These are phyloP conservation scores for Empidonax traillii DNA, from an alignment of 2,113 vertebrate species.

Conservation along the genomic window DNA sequence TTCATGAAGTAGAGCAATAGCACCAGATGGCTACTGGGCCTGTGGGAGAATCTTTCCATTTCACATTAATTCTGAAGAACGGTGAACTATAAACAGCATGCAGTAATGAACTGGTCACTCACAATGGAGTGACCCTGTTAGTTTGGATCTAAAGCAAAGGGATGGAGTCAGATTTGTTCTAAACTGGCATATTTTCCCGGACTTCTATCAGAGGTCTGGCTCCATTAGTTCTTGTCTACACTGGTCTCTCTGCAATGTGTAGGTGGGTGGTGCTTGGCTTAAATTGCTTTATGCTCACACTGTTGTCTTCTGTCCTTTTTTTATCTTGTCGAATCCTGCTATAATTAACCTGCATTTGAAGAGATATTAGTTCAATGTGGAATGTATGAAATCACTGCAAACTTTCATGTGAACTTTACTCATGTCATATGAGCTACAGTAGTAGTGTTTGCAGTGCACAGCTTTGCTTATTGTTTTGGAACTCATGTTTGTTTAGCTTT, in stretches of 20 bases:
- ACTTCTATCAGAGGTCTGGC: neutral
- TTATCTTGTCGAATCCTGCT: neutral
- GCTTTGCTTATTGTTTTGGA: neutral
- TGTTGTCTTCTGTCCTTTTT: neutral
- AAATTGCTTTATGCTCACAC: neutral
- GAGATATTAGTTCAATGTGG: neutral
- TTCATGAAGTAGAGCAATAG: constrained; percentile 43
- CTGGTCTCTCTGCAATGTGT: neutral
- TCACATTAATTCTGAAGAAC: neutral
- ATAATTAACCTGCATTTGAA: neutral
- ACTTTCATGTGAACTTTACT: neutral
- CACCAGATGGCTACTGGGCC: constrained; percentile 33
- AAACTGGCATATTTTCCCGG: neutral
- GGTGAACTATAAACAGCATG: neutral
- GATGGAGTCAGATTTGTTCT: neutral
- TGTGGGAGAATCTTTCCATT: constrained; percentile 13
- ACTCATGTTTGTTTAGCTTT: neutral
- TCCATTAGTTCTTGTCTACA: neutral
- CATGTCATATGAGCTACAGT: neutral
- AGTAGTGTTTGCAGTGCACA: no score
- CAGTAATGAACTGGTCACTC: neutral
- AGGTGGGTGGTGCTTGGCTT: neutral
- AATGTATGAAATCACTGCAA: neutral
- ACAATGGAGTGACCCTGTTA: neutral
- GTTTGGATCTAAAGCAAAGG: neutral